phyloP scores from a whole-genome alignment of 1,140 invertebrate species.

The Vanessa tameamea region DNA sequence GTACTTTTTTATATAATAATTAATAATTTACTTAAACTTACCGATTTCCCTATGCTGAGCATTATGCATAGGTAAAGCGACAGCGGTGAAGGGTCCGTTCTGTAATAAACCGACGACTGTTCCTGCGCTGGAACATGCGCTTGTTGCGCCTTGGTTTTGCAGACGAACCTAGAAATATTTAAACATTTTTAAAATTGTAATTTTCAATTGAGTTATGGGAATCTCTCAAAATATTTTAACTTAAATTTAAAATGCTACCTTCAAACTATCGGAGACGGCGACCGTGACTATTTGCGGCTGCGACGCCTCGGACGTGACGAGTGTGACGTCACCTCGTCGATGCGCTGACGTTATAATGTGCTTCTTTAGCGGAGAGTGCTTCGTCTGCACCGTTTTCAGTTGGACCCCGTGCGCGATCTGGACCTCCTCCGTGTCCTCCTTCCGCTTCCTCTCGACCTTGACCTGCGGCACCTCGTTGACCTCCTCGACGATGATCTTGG shows the following conservation, averaged over 20 bases:
- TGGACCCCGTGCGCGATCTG: slow-evolving; percentile 52
- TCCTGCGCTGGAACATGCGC: slow-evolving; percentile 44
- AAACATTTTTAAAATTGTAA: neutral
- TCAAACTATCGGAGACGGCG: slow-evolving; percentile 70
- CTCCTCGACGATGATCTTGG: slow-evolving; percentile 59
- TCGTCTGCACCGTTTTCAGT: slow-evolving; percentile 47
- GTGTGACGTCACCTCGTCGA: slow-evolving; percentile 39
- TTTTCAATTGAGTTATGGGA: too few relatives aligned
- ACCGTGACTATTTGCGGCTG: slow-evolving; percentile 70
- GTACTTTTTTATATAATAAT: neutral
- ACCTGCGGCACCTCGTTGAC: slow-evolving; percentile 56
- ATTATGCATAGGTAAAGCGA: slow-evolving; percentile 51
- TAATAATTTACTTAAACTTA: slow-evolving; percentile 8
- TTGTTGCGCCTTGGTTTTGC: slow-evolving; percentile 54
- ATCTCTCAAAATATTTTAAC: too few relatives aligned
- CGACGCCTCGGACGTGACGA: slow-evolving; percentile 40
- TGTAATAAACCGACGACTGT: slow-evolving; percentile 55
- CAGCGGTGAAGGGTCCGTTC: slow-evolving; percentile 65
- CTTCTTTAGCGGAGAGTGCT: slow-evolving; percentile 65
- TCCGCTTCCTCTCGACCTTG: slow-evolving; percentile 53
- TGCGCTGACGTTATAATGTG: slow-evolving; percentile 58
- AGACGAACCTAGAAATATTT: slow-evolving; percentile 53
- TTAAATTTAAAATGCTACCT: slow-evolving; percentile 43
- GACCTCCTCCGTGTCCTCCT: slow-evolving; percentile 44
- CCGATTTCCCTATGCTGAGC: slow-evolving; percentile 44